Evolutionary conservation across 2,888 invertebrate genomes (phyloP).

Genomic region (Antitype chi): DNA sequence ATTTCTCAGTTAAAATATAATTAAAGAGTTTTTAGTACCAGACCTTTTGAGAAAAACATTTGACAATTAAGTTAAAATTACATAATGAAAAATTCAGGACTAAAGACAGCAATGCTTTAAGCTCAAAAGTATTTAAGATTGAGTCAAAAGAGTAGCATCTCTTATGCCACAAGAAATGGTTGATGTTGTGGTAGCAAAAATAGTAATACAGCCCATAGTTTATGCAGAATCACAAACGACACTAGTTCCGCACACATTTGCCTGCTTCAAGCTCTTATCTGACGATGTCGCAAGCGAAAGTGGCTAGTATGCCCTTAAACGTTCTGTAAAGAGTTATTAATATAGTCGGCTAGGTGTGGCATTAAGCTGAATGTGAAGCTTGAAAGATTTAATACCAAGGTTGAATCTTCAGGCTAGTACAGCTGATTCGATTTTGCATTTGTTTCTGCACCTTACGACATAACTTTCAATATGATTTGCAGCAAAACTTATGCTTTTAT

Average conservation of each 20-base stretch:
- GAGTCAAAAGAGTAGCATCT: conserved; percentile 22
- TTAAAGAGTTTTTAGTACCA: neutral
- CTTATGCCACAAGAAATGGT: neutral
- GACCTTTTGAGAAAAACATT: neutral
- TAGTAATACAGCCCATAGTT: conserved; percentile 9
- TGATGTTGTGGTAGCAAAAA: conserved; percentile 11
- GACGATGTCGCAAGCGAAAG: conserved; percentile 72
- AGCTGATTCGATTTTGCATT: conserved; percentile 56
- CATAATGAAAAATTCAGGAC: neutral
- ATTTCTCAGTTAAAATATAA: neutral
- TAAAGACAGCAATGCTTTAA: neutral
- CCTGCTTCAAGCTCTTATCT: conserved; percentile 52
- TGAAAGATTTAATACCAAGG: conserved; percentile 61
- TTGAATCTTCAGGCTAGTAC: conserved; percentile 37
- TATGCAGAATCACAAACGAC: conserved; percentile 29
- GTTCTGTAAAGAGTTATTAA: conserved; percentile 77
- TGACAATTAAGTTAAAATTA: neutral
- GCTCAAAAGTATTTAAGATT: neutral
- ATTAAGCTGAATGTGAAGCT: conserved; percentile 53
- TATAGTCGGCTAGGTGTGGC: conserved; percentile 73
- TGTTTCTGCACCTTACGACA: conserved; percentile 11
- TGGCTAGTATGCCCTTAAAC: conserved; percentile 76
- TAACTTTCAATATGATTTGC: conserved; percentile 5
- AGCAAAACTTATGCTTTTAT: conserved; percentile 11
- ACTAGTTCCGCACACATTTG: conserved; percentile 46